Conservation (phyloP, 2,797 vertebrate genomes). For the Pachyuromys duprasi region DNA sequence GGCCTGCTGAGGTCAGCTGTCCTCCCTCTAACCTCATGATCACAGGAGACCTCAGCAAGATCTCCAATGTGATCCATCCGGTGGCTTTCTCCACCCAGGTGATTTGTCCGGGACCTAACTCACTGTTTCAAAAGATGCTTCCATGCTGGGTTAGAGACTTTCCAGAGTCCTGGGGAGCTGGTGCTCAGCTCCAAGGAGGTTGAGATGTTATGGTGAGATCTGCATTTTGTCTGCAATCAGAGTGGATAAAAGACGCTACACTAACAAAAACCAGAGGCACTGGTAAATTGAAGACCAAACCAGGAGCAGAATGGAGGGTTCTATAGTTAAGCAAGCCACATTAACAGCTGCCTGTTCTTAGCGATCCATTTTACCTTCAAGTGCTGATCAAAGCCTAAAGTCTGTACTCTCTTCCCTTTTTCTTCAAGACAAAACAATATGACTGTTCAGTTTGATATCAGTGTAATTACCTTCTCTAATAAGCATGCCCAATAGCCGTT, state of each 20-base stretch:
- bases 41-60: background rate
- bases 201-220: background rate
- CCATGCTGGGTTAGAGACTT: background rate
- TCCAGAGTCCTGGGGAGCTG: background rate
- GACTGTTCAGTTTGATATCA: slow-evolving; percentile 4
- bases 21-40: slow-evolving; percentile 24
- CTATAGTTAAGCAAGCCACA: slow-evolving; percentile 42
- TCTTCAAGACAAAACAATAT: background rate
- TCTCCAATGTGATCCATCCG: background rate
- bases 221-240: background rate
- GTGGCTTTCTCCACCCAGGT: background rate
- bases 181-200: background rate
- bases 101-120: background rate
- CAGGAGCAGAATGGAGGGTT: slow-evolving; percentile 22
- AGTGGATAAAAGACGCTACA: slow-evolving; percentile 23
- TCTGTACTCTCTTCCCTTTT: slow-evolving; percentile 7
- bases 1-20: background rate
- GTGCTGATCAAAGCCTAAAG: slow-evolving; percentile 52
- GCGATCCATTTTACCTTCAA: slow-evolving; percentile 24
- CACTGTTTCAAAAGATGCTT: background rate
- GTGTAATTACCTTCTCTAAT: slow-evolving; percentile 49
- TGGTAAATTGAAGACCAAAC: slow-evolving; percentile 65
- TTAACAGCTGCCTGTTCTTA: slow-evolving; percentile 46
- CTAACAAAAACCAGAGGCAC: slow-evolving; percentile 27
- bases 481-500: slow-evolving; percentile 2